phyloP scores from a whole-genome alignment of 2,113 vertebrate species.

The Pluvialis apricaria region DNA sequence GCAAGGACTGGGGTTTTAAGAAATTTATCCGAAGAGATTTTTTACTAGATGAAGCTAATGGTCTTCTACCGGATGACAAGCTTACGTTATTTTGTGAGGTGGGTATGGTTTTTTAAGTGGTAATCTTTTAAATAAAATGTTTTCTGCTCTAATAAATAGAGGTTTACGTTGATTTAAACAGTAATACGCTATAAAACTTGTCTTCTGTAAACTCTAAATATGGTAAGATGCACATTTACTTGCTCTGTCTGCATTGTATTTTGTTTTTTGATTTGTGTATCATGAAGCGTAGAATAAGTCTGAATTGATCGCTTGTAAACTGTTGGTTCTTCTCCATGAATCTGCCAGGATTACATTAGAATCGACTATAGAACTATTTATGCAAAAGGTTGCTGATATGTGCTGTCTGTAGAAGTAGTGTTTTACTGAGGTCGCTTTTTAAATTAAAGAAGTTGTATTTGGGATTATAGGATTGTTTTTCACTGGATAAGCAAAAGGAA shows the following conservation, averaged over 20 bases:
- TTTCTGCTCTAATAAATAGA: not conserved
- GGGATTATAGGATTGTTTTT: not conserved
- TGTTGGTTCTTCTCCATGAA: not conserved
- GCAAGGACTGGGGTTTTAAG: conserved; percentile 99
- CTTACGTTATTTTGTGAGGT: conserved; percentile 98
- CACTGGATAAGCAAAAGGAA: not conserved
- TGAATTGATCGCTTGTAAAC: not conserved
- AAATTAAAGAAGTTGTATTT: not conserved
- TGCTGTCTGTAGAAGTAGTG: not conserved
- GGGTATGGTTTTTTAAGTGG: conserved; percentile 36
- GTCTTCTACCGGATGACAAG: conserved; percentile 96
- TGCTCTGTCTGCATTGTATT: not conserved
- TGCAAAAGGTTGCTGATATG: not conserved
- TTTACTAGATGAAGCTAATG: conserved; percentile 97
- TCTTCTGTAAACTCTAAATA: not conserved
- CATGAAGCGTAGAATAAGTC: not conserved
- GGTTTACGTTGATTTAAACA: not conserved
- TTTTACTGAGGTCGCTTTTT: not conserved
- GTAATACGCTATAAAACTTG: not conserved
- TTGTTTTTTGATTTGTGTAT: not conserved
- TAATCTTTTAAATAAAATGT: not conserved
- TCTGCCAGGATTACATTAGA: not conserved
- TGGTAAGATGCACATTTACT: not conserved
- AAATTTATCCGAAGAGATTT: conserved; percentile 99
- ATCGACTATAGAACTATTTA: not conserved